Conservation (phyloP, 2,797 vertebrate genomes). For the Acanthurus tractus region DNA sequence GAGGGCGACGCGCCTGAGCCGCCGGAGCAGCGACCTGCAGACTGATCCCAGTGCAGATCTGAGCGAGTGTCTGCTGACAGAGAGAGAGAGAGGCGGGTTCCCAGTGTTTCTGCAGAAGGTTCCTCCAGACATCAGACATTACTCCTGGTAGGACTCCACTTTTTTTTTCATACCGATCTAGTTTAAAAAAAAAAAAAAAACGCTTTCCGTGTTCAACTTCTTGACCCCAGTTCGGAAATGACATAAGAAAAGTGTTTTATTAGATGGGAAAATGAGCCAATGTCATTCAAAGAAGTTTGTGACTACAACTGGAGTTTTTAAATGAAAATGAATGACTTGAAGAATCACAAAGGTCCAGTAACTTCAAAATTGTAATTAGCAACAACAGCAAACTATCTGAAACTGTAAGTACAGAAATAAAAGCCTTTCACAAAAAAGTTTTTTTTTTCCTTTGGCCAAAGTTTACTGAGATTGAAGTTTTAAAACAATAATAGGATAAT, state of each 20-base stretch:
- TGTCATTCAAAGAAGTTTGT: not conserved
- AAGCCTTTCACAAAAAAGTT: not conserved
- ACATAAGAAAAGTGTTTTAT: not conserved
- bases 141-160: constrained; percentile 75
- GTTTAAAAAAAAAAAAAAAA: too few relatives aligned
- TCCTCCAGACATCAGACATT: constrained; percentile 52
- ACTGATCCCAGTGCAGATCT: constrained; percentile 52
- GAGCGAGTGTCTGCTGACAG: constrained; percentile 11
- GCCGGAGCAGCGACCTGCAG: constrained; percentile 52
- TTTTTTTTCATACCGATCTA: not conserved
- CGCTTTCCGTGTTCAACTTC: not conserved
- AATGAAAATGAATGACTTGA: constrained; percentile 31
- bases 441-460: not conserved
- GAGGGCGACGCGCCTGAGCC: constrained; percentile 51
- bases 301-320: not conserved
- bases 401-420: not conserved
- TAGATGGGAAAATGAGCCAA: not conserved
- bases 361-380: not conserved
- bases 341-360: not conserved
- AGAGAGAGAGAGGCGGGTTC: constrained; percentile 43
- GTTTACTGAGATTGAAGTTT: not conserved
- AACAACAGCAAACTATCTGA: not conserved
- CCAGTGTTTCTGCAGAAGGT: constrained; percentile 52
- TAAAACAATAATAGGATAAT: not conserved
- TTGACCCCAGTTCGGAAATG: not conserved